Evolutionary conservation across 1,140 invertebrate species (phyloP).

Genomic region (Drosophila nannoptera): DNA sequence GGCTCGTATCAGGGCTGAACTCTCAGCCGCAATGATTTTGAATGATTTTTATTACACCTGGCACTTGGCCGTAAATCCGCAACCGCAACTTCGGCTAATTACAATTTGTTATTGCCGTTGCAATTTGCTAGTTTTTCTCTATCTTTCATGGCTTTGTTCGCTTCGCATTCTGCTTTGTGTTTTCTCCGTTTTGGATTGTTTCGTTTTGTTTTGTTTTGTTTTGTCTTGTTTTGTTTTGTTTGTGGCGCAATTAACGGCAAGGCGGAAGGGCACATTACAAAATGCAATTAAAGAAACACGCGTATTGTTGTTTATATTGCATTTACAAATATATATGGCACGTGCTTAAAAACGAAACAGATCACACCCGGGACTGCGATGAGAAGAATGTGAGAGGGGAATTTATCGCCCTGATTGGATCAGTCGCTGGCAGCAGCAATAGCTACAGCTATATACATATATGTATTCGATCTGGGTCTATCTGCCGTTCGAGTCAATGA

Average conservation of each 20-base stretch:
- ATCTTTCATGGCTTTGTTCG: background rate
- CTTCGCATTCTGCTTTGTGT: no score
- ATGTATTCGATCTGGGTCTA: no score
- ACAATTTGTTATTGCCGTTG: constrained; percentile 23
- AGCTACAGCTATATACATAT: no score
- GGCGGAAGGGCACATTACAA: constrained; percentile 52
- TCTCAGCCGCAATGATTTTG: constrained; percentile 35
- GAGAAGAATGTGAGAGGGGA: no score
- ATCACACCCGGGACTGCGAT: constrained; percentile 8
- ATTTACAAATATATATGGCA: constrained; percentile 39
- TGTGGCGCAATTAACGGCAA: constrained; percentile 47
- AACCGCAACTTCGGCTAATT: constrained; percentile 51
- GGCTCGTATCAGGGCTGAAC: constrained; percentile 35
- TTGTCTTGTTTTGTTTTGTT: constrained; percentile 18
- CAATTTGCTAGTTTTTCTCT: constrained; percentile 6
- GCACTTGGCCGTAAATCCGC: constrained; percentile 49
- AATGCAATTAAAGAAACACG: constrained; percentile 51
- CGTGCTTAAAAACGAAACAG: constrained; percentile 39
- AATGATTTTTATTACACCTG: constrained; percentile 36
- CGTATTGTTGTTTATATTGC: constrained; percentile 48
- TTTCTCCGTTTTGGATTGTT: no score
- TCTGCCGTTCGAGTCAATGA: constrained; percentile 28
- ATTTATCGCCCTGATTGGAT: no score
- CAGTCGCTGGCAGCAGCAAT: no score
- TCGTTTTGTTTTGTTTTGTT: background rate